Evolutionary conservation across 2,113 vertebrate species (phyloP), one percentile per base, ranked within the genome.

Genomic region (Ardeotis arabs): DNA sequence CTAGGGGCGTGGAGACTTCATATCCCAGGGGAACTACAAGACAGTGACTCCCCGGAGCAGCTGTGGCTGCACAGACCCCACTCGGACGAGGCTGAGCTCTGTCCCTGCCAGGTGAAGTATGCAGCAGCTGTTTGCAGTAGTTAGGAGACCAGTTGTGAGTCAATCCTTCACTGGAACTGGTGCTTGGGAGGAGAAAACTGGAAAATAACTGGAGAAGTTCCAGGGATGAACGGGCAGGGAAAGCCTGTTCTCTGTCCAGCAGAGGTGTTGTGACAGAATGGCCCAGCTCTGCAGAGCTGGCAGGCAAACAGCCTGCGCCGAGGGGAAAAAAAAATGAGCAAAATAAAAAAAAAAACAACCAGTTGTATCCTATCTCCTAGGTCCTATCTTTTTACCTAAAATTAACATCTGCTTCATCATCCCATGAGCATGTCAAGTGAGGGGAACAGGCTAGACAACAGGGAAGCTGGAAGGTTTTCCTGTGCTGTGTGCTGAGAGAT

Each of bases 161-260:
- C 78, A 93, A 49, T 53, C 63, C 52, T 85, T 64, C 87, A 45
- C 1, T 8, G 66, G 28, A 89, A 91, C 4, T 74, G 62, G 55
- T 77, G 12, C 62, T 68, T 49, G 55, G 58, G 84, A 95, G 37
- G 23, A 87, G 59, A 92, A 68, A 68, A 59, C 2, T 79, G 59
- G 87, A 94, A 96, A 95, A 80, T 68, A 86, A 88, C 78, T 96
- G 87, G 87, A 91, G 66, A 55, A 18, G 8, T 11, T 94, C 70
- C 94, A 87, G 60, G 31, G 60, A 89, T 10, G 1, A 94, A 95
- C 53, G 93, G 87, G 91, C 91, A 96, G 74, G 81, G 63, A 90
- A 96, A 94, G 60, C 78, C 87, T 21, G 1, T 88, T 95, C 67
- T 97, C 41, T 29, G 84, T 80, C 94, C 84, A 88, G 67, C 4